Evolutionary conservation across 2,888 invertebrate genomes (phyloP), one percentile per base, ranked within the genome.

Genomic region (Ectemnius continuus): DNA sequence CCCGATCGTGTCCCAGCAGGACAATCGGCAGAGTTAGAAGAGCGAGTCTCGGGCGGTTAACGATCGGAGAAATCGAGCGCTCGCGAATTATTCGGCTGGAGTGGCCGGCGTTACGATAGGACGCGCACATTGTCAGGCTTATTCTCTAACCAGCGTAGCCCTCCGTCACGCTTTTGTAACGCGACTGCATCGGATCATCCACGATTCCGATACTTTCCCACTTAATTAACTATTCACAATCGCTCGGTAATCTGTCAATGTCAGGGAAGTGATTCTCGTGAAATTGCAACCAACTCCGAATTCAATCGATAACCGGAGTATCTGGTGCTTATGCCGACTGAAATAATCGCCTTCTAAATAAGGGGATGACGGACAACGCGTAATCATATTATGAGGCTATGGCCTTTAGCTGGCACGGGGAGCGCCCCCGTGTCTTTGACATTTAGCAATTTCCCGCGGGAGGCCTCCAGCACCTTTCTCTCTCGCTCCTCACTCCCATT

Each of bases 401-500:
- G 87, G 86, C 88, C 85, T 87, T 88, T 88, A 81, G 81, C 72
- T 87, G 89, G 83, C 89, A 14, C 23, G 87, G 85, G 87, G 70
- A 70, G 80, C 81, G 79, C 83, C 83, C 76, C 83, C 81, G 82
- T 82, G 87, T 86, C 87, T 88, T 89, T 89, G 89, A 90, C 89
- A 89, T 90, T 90, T 89, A 88, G 85, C 88, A 85, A 36, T 87
- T 85, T 87, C 88, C 88, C 90, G 78, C 74, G 86, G 88, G 88
- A 82, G 75, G 65, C 70, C 20, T 71, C 75, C 73, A 76, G 36
- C 4, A 52, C 78, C 82, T 84, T 81, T 67, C 79, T 83, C 82
- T 76, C 81, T 79, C 36, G 5, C 36, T 36, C 36, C 2, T 11
- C 6, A 5, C 36, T 8, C 1, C 36, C 80, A 68, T 73, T 80